Percentiles rank a stretch among this genome's conserved stretches.
Conservation (phyloP, 1,140 invertebrate genomes). For the Ptiloglossa arizonensis region DNA sequence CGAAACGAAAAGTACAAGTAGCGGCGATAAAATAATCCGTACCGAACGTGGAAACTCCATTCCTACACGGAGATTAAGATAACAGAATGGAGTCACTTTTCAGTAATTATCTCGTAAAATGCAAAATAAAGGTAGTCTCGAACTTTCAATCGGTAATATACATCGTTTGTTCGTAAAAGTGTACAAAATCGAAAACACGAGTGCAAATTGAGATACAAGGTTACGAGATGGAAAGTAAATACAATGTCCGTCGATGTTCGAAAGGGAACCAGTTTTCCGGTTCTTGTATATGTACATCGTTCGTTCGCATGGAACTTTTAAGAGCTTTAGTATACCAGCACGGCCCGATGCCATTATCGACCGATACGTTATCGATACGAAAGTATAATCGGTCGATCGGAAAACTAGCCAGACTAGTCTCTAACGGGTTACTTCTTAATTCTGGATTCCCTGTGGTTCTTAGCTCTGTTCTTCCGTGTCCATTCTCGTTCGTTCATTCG, state of each 20-base stretch:
- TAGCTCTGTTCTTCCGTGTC: constrained; percentile 21
- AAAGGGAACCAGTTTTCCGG: background rate
- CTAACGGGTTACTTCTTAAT: constrained; percentile 47
- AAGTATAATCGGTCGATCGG: constrained; percentile 76
- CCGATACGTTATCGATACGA: constrained; percentile 78
- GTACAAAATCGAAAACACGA: too few relatives aligned
- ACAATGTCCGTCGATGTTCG: background rate
- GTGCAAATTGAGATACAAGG: too few relatives aligned
- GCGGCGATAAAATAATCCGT: too few relatives aligned
- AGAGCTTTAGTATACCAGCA: constrained; percentile 63
- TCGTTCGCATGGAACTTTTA: constrained; percentile 29
- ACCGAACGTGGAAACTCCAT: too few relatives aligned
- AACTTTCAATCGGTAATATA: too few relatives aligned
- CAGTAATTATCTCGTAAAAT: too few relatives aligned
- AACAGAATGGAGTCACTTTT: too few relatives aligned
- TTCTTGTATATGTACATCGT: constrained; percentile 9
- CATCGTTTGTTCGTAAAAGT: too few relatives aligned
- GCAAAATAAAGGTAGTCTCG: too few relatives aligned
- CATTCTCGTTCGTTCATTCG: constrained; percentile 30
- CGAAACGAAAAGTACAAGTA: too few relatives aligned
- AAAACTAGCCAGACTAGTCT: constrained; percentile 55
- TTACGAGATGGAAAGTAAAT: too few relatives aligned
- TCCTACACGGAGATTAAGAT: too few relatives aligned
- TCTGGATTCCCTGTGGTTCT: constrained; percentile 34
- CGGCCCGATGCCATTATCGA: constrained; percentile 72